These are phyloP conservation scores for Phodopus roborovskii DNA, from an alignment of 2,113 vertebrate genomes.

Conservation along the genomic window DNA sequence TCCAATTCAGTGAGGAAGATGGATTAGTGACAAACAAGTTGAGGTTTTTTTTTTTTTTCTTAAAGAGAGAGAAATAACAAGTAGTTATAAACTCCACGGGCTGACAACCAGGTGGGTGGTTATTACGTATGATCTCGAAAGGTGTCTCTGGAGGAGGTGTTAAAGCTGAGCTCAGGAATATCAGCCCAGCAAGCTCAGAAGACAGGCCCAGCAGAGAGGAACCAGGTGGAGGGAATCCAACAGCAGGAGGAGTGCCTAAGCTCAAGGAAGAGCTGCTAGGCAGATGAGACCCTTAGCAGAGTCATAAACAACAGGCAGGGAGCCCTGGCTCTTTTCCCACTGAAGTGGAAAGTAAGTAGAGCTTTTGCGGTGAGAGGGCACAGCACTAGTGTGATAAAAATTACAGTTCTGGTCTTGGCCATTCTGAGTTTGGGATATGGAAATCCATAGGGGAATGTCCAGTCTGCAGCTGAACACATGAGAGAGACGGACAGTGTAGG, in stretches of 20 bases:
- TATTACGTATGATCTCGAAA: neutral
- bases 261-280: neutral
- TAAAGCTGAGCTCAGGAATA: neutral
- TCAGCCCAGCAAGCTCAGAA: neutral
- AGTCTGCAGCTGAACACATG: neutral
- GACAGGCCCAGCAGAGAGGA: neutral
- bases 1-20: neutral
- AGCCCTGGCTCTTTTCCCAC: neutral
- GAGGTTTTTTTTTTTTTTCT: neutral
- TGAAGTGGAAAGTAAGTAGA: neutral
- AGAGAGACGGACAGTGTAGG: neutral
- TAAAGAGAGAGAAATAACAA: constrained; percentile 18
- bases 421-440: neutral
- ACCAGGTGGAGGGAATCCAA: neutral
- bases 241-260: neutral
- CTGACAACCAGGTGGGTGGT: neutral
- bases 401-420: neutral
- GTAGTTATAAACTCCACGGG: neutral
- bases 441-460: neutral
- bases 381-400: neutral
- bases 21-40: neutral
- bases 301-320: neutral
- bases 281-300: neutral
- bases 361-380: neutral
- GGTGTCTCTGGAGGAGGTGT: neutral